Percentiles rank a stretch among this genome's conserved stretches.
Conservation (phyloP, 2,888 invertebrate species). For the Nysson spinosus region DNA sequence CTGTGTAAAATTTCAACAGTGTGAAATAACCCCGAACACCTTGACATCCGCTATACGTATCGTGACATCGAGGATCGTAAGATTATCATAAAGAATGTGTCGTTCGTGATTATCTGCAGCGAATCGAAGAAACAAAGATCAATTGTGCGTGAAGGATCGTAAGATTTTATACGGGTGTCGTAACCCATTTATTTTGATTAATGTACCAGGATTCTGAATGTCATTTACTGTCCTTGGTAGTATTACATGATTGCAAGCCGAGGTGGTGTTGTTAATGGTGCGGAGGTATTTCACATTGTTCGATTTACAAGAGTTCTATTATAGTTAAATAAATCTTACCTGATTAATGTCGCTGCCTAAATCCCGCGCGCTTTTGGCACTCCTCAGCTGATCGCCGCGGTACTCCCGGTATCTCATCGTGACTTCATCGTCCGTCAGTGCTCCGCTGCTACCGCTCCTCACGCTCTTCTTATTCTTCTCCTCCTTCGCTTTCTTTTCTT, state of each 20-base stretch:
- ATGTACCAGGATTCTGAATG: conserved; percentile 15
- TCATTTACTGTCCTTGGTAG: too few species aligned
- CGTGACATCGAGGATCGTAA: too few species aligned
- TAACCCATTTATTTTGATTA: conserved; percentile 27
- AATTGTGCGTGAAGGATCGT: too few species aligned
- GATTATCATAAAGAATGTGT: too few species aligned
- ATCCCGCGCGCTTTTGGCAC: conserved; percentile 72
- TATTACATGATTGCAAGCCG: too few species aligned
- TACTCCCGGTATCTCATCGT: conserved; percentile 74
- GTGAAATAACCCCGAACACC: too few species aligned
- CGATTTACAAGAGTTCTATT: too few species aligned
- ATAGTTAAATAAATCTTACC: conserved; percentile 60
- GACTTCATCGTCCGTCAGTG: conserved; percentile 74
- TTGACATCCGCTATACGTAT: too few species aligned
- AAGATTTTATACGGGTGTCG: conserved; percentile 27
- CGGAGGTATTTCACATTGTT: too few species aligned
- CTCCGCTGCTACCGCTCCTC: conserved; percentile 66
- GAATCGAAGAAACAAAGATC: conserved; percentile 47
- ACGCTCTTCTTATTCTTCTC: conserved; percentile 72
- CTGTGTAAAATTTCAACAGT: too few species aligned
- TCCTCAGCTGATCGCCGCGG: conserved; percentile 73
- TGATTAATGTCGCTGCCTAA: conserved; percentile 73
- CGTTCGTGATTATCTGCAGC: conserved; percentile 37
- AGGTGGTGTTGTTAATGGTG: too few species aligned
- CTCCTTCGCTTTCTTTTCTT: conserved; percentile 83